Percentiles rank a stretch among this genome's conserved stretches.
phyloP scores from a whole-genome alignment of 2,888 invertebrate genomes.

The Drosophila cognata region DNA sequence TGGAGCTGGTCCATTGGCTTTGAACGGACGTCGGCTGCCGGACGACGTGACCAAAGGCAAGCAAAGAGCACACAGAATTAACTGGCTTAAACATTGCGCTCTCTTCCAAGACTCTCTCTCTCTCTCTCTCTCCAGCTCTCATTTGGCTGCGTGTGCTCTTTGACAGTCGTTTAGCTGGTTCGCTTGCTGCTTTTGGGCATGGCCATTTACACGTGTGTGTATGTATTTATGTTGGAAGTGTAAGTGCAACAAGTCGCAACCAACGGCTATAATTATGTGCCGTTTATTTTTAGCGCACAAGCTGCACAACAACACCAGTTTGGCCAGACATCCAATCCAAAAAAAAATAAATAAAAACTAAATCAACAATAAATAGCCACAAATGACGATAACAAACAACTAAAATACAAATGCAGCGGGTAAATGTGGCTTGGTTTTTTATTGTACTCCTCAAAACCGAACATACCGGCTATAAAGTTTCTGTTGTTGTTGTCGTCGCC shows the following conservation, averaged over 20 bases:
- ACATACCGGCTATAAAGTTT: slow-evolving; percentile 49
- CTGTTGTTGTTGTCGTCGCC: slow-evolving; percentile 33
- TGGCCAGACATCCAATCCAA: slow-evolving; percentile 21
- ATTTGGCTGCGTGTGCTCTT: slow-evolving; percentile 20
- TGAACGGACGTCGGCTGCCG: slow-evolving; percentile 16
- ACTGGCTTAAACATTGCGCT: slow-evolving; percentile 10
- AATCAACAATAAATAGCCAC: slow-evolving; percentile 43
- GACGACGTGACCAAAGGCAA: slow-evolving; percentile 67
- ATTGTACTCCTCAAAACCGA: slow-evolving; percentile 40
- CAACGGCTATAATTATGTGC: slow-evolving; percentile 59
- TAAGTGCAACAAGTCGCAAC: slow-evolving; percentile 72
- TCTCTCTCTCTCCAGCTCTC: slow-evolving; percentile 3
- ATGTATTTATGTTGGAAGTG: slow-evolving; percentile 26
- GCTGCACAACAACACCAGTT: slow-evolving; percentile 33
- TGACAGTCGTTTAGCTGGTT: slow-evolving; percentile 26
- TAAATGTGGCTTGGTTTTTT: slow-evolving; percentile 61
- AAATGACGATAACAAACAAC: slow-evolving; percentile 47
- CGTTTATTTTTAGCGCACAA: slow-evolving; percentile 68
- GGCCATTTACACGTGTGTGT: slow-evolving; percentile 16
- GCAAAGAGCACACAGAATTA: slow-evolving; percentile 33
- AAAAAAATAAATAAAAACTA: slow-evolving; percentile 26
- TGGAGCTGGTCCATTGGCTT: slow-evolving; percentile 37
- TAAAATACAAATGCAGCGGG: slow-evolving; percentile 61
- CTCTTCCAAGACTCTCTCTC: slow-evolving; percentile 43
- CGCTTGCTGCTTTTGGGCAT: slow-evolving; percentile 37